These are phyloP conservation scores for Steatocranus sp. DNA, from an alignment of 2,797 vertebrate species.

Conservation along the genomic window DNA sequence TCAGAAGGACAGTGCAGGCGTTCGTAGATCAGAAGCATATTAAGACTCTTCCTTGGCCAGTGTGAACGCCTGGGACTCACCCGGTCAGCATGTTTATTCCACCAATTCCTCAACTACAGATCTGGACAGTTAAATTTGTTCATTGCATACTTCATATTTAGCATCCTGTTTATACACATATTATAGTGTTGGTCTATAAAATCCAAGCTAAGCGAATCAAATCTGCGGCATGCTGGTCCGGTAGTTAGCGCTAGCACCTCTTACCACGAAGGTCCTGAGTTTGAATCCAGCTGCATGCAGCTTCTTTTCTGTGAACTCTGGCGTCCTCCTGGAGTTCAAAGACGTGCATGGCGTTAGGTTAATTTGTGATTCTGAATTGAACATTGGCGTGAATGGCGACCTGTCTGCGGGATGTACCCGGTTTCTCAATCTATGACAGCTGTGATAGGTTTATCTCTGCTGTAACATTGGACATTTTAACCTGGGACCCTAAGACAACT, in stretches of 20 bases:
- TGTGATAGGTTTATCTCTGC: fast-evolving
- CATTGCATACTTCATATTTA: not conserved
- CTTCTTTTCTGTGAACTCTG: not conserved
- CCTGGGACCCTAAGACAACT: not conserved
- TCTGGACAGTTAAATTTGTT: fast-evolving
- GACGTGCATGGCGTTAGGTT: fast-evolving
- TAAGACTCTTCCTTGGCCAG: not conserved
- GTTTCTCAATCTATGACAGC: not conserved
- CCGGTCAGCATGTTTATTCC: fast-evolving
- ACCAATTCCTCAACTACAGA: not conserved
- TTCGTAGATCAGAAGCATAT: not conserved
- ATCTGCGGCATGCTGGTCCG: fast-evolving
- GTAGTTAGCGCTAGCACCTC: fast-evolving
- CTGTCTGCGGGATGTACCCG: not conserved
- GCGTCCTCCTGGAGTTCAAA: fast-evolving
- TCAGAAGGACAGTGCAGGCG: not conserved
- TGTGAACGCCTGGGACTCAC: not conserved
- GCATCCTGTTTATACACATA: not conserved
- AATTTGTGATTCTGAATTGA: not conserved
- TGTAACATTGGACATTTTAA: not conserved
- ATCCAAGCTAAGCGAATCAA: not conserved
- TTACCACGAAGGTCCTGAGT: fast-evolving
- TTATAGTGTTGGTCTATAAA: not conserved
- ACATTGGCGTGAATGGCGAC: fast-evolving
- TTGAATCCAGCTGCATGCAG: fast-evolving